Base-by-base conservation (phyloP, 2,888 invertebrate species). In the Heliconius aoede region DNA sequence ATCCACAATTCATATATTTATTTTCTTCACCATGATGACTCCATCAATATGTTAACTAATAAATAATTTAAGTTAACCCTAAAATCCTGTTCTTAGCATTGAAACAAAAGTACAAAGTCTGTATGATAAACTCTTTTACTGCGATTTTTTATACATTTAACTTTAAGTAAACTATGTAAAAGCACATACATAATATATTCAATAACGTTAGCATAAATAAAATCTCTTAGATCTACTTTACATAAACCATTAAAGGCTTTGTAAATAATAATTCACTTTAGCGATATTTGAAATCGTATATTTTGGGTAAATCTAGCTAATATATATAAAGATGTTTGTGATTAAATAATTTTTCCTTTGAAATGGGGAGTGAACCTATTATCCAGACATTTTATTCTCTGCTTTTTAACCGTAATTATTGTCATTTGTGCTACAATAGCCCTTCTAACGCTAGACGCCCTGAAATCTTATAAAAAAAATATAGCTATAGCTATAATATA, bases 191-290 rank as follows among this genome's bases (percentile, higher is more conserved):
- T 26, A 60, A 60, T 28, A 60, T 60, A 60, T 60, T 60, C 13
- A 28, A 28, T 28, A 2, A 60, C 15, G 60, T 28, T 15, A 60
- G 26, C 60, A 60, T 32, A 64, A 64, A 30, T 18, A 32, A 32
- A 9, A 64, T 11, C 62, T 32, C 11, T n/a, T 3, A 64, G 51
- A 8, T 51, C n/a, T 69, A 51, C 28, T 68, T 68, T 28, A 28
- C n/a, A 51, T 46, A 51, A 68, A 68, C 7, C 46, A 68, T 68
- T 68, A 30, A 68, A 51, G 30, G 30, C 68, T 68, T 68, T 51
- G 30, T 51, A 68, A 11, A 68, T 13, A 21, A 68, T 68, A 51
- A 69, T 69, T 51, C 30, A 30, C 51, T 69, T 69, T 51, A 7
- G 28, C 18, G 21, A 26, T 28, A 68, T 3, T 1, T 26, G 46